Conservation (phyloP, 2,113 vertebrate genomes). For the Gymnobelideus leadbeateri region DNA sequence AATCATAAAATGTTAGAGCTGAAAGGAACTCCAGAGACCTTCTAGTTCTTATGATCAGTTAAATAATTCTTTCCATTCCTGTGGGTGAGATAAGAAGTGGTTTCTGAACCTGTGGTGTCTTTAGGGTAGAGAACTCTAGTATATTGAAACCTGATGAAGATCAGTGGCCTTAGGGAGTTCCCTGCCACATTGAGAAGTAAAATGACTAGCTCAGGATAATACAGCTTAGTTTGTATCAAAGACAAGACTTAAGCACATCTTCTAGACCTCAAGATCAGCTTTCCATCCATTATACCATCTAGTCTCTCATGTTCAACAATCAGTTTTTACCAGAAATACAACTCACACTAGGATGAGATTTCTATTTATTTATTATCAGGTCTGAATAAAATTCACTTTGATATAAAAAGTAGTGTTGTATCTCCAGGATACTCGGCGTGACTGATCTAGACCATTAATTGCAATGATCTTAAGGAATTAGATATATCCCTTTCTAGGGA, state of each 20-base stretch:
- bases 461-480: neutral
- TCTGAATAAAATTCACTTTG: neutral
- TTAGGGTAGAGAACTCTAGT: neutral
- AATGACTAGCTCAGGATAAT: neutral
- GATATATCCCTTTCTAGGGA: slow-evolving; percentile 46
- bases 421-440: neutral
- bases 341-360: neutral
- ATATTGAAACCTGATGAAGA: neutral
- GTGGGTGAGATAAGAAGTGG: neutral
- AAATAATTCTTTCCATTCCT: neutral
- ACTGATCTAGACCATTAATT: neutral
- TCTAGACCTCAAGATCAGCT: neutral
- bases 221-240: neutral
- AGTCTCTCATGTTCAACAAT: neutral
- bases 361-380: neutral
- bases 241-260: neutral
- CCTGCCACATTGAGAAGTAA: neutral
- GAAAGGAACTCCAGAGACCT: neutral
- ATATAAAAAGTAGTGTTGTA: neutral
- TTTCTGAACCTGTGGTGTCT: neutral
- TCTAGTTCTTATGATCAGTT: neutral
- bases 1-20: neutral
- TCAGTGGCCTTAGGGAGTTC: neutral
- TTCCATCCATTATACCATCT: neutral
- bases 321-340: neutral